A percentile compares a stretch with the other conserved stretches of the same genome.
These are phyloP conservation scores for Aphyosemion australe DNA, from an alignment of 2,113 vertebrate genomes.

Conservation along the genomic window DNA sequence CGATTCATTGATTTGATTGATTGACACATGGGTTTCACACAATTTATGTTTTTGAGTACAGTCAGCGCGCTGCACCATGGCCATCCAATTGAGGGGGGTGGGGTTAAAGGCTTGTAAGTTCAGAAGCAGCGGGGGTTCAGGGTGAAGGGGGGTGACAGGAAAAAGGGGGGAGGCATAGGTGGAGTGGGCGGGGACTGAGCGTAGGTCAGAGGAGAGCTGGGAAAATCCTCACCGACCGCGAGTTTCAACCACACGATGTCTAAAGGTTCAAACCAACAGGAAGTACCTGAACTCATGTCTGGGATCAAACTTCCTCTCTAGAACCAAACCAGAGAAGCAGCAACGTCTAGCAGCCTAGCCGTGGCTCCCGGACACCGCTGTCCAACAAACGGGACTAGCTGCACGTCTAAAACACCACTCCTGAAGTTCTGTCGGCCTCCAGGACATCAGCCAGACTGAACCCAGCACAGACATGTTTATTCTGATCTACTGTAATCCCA, in stretches of 20 bases:
- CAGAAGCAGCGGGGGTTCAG: conserved; percentile 67
- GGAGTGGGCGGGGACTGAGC: conserved; percentile 43
- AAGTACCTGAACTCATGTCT: not conserved
- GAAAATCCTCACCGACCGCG: conserved; percentile 44
- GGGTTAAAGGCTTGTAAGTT: conserved; percentile 40
- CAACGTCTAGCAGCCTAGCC: too few species aligned
- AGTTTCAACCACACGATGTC: not conserved
- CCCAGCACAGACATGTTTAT: conserved; percentile 68
- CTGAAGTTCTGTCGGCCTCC: conserved; percentile 10
- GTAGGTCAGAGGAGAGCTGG: conserved; percentile 70
- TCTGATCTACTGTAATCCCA: conserved; percentile 76
- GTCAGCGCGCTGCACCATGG: conserved; percentile 36
- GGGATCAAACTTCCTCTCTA: too few species aligned
- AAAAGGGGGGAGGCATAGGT: conserved; percentile 10
- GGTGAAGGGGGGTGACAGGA: conserved; percentile 37
- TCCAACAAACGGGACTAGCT: conserved; percentile 6
- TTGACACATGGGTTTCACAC: conserved; percentile 63
- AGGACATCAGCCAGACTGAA: conserved; percentile 14
- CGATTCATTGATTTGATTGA: conserved; percentile 65
- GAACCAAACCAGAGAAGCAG: too few species aligned
- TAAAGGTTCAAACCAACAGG: not conserved
- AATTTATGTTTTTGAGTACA: conserved; percentile 29
- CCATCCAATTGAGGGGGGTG: conserved; percentile 10
- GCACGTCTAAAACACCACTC: too few species aligned
- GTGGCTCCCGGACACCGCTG: conserved; percentile 17